These are phyloP conservation scores for Cerceris ruficornis DNA, from an alignment of 2,888 invertebrate species.

Conservation along the genomic window DNA sequence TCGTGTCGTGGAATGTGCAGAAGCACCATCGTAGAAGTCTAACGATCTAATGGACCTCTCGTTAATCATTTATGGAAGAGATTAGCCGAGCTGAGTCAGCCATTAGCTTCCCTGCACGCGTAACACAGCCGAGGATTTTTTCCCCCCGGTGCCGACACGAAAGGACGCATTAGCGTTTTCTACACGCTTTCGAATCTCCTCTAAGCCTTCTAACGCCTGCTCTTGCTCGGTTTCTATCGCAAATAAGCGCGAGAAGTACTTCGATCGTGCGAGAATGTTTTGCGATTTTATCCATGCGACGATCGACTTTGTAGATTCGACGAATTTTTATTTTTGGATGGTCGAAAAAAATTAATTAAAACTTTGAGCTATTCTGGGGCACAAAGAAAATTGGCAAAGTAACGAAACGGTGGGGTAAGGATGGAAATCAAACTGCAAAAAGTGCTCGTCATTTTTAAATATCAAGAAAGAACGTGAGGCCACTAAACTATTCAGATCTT, in stretches of 20 bases:
- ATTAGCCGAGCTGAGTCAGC: slow-evolving; percentile 44
- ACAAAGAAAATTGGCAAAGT: too few relatives aligned
- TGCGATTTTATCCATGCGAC: too few relatives aligned
- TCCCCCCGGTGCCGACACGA: slow-evolving; percentile 6
- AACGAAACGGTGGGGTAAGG: too few relatives aligned
- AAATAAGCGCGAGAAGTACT: slow-evolving; percentile 6
- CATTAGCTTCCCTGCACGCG: slow-evolving; percentile 17
- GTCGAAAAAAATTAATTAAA: too few relatives aligned
- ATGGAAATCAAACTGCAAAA: too few relatives aligned
- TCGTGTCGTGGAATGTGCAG: not conserved
- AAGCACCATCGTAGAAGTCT: slow-evolving; percentile 15
- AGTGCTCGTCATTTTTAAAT: too few relatives aligned
- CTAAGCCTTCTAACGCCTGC: slow-evolving; percentile 12
- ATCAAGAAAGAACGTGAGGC: too few relatives aligned
- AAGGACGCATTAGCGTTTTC: slow-evolving; percentile 25
- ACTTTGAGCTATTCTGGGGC: too few relatives aligned
- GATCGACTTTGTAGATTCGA: too few relatives aligned
- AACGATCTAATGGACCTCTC: slow-evolving; percentile 40
- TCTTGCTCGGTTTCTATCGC: slow-evolving; percentile 15
- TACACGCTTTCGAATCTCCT: slow-evolving; percentile 49
- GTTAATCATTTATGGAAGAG: slow-evolving; percentile 41
- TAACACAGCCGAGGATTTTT: slow-evolving; percentile 11
- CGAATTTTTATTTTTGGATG: too few relatives aligned
- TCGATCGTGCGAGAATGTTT: not conserved
- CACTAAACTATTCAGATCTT: too few relatives aligned